These are phyloP conservation scores for Dallia pectoralis DNA, from an alignment of 2,797 vertebrate species.

Conservation along the genomic window DNA sequence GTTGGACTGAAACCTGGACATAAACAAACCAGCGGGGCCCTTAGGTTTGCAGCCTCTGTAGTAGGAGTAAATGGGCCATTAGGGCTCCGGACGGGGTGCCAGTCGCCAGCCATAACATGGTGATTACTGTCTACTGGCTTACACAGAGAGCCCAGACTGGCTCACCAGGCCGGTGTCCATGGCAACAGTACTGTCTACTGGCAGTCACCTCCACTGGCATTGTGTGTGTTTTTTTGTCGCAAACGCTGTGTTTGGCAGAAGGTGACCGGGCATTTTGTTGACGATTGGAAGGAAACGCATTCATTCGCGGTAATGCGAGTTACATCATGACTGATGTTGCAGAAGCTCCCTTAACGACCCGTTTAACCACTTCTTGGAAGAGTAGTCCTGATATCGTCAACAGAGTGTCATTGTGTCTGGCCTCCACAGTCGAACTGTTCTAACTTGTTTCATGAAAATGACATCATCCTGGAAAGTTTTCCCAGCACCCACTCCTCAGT, in stretches of 20 bases:
- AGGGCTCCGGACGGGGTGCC: constrained; percentile 7
- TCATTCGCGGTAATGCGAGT: neutral
- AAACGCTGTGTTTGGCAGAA: neutral
- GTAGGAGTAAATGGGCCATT: constrained; percentile 32
- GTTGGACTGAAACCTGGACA: constrained; percentile 1
- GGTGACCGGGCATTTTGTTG: neutral
- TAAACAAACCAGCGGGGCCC: constrained; percentile 25
- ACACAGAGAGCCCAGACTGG: constrained; percentile 1
- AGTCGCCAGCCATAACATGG: constrained; percentile 28
- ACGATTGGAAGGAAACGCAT: neutral
- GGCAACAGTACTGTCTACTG: neutral
- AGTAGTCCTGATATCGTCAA: constrained; percentile 27
- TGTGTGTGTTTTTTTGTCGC: neutral
- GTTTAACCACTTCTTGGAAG: neutral
- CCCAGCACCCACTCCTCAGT: constrained; percentile 25
- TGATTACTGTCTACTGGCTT: constrained; percentile 25
- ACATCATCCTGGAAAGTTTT: constrained; percentile 59
- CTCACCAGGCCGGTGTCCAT: neutral
- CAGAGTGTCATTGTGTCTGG: constrained; percentile 31
- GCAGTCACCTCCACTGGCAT: neutral
- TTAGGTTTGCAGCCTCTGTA: constrained; percentile 6
- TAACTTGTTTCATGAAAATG: constrained; percentile 61
- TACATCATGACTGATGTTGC: neutral
- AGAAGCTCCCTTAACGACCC: neutral
- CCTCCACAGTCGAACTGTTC: constrained; percentile 25